Evolutionary conservation across 2,888 invertebrate genomes (phyloP).

Genomic region (Noctua comes): DNA sequence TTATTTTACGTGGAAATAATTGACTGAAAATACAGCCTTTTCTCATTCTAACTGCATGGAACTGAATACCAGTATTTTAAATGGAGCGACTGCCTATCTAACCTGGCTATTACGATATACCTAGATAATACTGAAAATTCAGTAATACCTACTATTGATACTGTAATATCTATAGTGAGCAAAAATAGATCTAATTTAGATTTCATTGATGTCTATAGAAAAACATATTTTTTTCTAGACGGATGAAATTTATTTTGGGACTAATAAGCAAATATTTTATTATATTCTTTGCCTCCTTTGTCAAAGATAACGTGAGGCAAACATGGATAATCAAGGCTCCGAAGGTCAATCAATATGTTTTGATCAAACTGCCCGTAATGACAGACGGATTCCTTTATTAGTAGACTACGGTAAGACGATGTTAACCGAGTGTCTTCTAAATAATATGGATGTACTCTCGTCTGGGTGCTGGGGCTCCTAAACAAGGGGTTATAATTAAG

Average conservation of each 20-base stretch:
- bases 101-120: not conserved
- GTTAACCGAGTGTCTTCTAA: constrained; percentile 12
- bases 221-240: not conserved
- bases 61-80: not conserved
- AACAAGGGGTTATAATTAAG: not conserved
- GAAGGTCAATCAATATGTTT: constrained; percentile 19
- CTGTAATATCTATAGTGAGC: not conserved
- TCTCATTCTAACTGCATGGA: not conserved
- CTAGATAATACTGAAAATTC: not conserved
- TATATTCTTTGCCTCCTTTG: not conserved
- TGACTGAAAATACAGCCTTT: not conserved
- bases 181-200: not conserved
- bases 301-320: not conserved
- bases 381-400: constrained; percentile 31
- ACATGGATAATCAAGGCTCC: not conserved
- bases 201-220: not conserved
- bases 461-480: not conserved
- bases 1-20: not conserved
- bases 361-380: constrained; percentile 14
- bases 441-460: constrained; percentile 9
- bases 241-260: not conserved
- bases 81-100: not conserved
- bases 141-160: not conserved
- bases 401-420: not conserved
- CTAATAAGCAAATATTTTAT: not conserved